Conservation (phyloP, 2,888 invertebrate genomes). For the Argyra leucocephala region DNA sequence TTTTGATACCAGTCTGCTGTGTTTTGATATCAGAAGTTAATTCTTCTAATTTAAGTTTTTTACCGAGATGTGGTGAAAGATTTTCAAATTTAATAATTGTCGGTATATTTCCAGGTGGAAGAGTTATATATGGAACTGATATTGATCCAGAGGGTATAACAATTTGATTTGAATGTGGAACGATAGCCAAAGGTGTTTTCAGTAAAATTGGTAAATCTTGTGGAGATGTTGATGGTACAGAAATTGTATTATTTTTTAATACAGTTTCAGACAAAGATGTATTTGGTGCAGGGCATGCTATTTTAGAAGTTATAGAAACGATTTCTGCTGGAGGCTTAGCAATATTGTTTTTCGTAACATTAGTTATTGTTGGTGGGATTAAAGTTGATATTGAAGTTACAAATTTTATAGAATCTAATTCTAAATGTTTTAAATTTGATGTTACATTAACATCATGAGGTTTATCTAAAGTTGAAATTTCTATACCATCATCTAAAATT, state of each 20-base stretch:
- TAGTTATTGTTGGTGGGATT: no score
- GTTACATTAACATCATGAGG: no score
- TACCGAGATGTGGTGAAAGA: background rate
- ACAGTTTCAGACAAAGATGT: background rate
- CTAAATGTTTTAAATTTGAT: no score
- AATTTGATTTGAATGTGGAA: background rate
- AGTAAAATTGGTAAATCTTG: background rate
- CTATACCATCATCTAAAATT: no score
- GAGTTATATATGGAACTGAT: background rate
- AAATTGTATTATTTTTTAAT: background rate
- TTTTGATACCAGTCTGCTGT: constrained; percentile 16
- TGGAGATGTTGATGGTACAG: background rate
- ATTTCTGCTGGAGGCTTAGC: no score
- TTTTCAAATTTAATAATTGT: background rate
- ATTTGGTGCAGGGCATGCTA: background rate
- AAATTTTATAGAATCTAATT: no score
- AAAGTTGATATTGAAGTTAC: no score
- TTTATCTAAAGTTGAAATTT: no score
- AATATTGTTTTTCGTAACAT: no score
- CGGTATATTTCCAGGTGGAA: background rate
- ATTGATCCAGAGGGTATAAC: background rate
- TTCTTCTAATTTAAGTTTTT: background rate
- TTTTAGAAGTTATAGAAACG: no score
- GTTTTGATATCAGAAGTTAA: background rate
- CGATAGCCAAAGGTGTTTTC: background rate